Conservation (phyloP, 2,888 invertebrate species). For the Bembecia ichneumoniformis region DNA sequence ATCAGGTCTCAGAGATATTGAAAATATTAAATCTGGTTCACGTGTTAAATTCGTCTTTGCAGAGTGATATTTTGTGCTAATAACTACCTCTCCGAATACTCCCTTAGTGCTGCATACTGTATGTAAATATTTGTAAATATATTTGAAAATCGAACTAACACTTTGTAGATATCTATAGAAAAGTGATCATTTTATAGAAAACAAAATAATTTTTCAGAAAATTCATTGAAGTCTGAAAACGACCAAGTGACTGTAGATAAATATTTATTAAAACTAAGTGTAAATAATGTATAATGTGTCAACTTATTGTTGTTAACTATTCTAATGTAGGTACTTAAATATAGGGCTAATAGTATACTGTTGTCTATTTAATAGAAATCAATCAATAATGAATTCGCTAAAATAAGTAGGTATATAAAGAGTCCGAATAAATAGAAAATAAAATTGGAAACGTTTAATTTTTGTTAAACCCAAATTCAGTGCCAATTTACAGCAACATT, state of each 20-base stretch:
- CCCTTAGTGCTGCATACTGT: too few relatives aligned
- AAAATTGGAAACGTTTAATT: slow-evolving; percentile 2
- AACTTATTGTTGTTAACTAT: slow-evolving; percentile 47
- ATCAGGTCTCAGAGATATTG: too few relatives aligned
- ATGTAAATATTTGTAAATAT: too few relatives aligned
- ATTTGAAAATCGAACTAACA: too few relatives aligned
- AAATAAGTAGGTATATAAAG: slow-evolving; percentile 38
- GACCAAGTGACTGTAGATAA: slow-evolving; percentile 65
- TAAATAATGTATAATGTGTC: slow-evolving; percentile 51
- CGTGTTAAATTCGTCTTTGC: too few relatives aligned
- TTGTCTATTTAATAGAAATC: slow-evolving; percentile 56
- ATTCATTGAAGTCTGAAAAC: slow-evolving; percentile 59
- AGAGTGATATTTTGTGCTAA: too few relatives aligned
- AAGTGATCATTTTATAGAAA: slow-evolving; percentile 31
- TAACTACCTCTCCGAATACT: too few relatives aligned
- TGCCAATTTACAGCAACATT: too few relatives aligned
- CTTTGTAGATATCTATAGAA: slow-evolving; percentile 9
- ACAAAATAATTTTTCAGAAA: slow-evolving; percentile 23
- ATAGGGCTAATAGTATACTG: slow-evolving; percentile 27
- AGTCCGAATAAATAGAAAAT: slow-evolving; percentile 59
- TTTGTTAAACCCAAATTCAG: too few relatives aligned
- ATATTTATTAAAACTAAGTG: slow-evolving; percentile 44
- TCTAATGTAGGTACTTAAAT: slow-evolving; percentile 20
- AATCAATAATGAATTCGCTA: slow-evolving; percentile 40
- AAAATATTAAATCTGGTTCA: too few relatives aligned